Evolutionary conservation across 1,140 invertebrate species (phyloP), one percentile per base, ranked within the genome.

Genomic region (Drosophila littoralis): DNA sequence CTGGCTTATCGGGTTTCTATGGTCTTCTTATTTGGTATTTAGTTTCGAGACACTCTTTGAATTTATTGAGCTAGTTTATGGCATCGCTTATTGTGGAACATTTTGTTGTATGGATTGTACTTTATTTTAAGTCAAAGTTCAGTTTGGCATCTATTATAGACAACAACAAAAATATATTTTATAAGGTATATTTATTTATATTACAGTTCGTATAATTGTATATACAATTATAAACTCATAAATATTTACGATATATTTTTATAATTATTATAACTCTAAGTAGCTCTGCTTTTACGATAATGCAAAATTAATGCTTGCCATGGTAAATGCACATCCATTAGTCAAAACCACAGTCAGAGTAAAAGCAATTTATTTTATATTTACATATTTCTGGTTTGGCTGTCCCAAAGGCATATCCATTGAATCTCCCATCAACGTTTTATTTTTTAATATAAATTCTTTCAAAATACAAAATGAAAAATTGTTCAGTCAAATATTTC

Each of bases 81-180:
- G 33, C 33, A 63, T 52, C 13, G 33, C 36, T 15, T 60, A 12
- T 35, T 36, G 48, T 45, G 75, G 64, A 64, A 69, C 71, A 77
- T 69, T 75, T 36, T 59, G 54, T 72, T 55, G 8, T 7, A 17
- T 57, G n/a, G 42, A 66, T 72, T 76, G 60, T 76, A 72, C 73
- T 65, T 59, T 15, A 9, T 46, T 12, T 42, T 40, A 61, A 36
- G 36, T 36, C 28, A n/a, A 50, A 28, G 36, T 38, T 36, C 40
- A 33, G 36, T 15, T 51, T 0, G 8, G 50, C 50, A 51, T 63
- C 4, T 9, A 33, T 48, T n/a, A 38, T 61, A 38, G 6, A 52
- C 60, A 52, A 5, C 59, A 9, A 57, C 15, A 48, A 15, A 13
- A 5, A 33, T 28, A 28, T 3, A 5, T 28, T 28, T 28, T 5